Base-by-base conservation (phyloP, 2,888 invertebrate species). In the Rambutsinella grinnellia region DNA sequence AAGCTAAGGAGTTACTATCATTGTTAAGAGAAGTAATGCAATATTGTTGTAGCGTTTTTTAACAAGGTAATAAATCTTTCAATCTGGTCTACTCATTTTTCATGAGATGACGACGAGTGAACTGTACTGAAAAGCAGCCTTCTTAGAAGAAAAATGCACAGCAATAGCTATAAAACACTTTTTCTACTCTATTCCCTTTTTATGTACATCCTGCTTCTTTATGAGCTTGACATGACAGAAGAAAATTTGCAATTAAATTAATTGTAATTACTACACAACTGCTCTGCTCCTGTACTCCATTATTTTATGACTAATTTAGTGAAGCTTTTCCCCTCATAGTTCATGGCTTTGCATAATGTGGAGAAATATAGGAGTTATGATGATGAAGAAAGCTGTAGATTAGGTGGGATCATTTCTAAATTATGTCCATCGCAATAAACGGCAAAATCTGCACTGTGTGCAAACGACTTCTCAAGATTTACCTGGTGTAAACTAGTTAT, bases 211-310 rank as follows among this genome's bases (percentile, higher is more conserved):
- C 57, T 69, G 53, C 26, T 49, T 49, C 46, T 63, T 63, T 56
- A 27, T 28, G 36, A 36, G 36, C 44, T 61, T 71, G 71, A 63
- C 71, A 71, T 56, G 63, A 19, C n/a, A 49, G n/a, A 65, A 53
- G 27, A 60, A 66, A 71, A 72, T 72, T 72, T 72, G 72, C 66
- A 66, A 72, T 72, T 72, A 72, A 58, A 72, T 65, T 72, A 72
- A 72, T 72, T 66, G 72, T 72, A 72, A 72, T 72, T 72, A 66
- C 66, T 60, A 47, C 54, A 54, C 53, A 44, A 17, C 26, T 23
- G 26, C 47, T 24, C 46, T 66, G 53, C 44, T 54, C 24, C 19
- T 21, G 51, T 56, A 54, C 44, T 36, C 36, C 2, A 13, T 8
- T 36, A 36, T 36, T 36, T 36, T 36, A 36, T 36, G 36, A 36